Evolutionary conservation across 2,113 vertebrate genomes (phyloP).

Genomic region (Marmota monax): DNA sequence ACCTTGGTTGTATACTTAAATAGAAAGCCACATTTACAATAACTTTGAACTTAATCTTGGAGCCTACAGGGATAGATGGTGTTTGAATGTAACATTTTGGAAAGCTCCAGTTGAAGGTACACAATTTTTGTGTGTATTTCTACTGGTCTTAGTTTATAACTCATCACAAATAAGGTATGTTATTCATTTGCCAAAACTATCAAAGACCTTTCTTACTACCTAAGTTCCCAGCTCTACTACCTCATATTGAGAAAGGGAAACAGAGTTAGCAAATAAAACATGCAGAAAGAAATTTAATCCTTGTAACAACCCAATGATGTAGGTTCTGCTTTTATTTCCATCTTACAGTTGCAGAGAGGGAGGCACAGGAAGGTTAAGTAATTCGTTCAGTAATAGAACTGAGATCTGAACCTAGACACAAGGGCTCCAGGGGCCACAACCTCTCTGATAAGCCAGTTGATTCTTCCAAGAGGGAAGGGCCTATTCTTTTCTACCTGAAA

Average conservation of each 20-base stretch:
- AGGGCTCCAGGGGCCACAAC: neutral
- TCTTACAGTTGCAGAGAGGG: neutral
- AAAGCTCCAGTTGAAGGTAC: neutral
- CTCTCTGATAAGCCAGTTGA: neutral
- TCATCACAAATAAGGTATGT: neutral
- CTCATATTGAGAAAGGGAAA: neutral
- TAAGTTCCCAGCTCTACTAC: neutral
- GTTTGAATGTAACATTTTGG: neutral
- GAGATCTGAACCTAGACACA: neutral
- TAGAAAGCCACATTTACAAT: constrained; percentile 44
- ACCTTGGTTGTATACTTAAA: neutral
- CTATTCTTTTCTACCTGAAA: neutral
- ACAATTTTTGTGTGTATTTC: neutral
- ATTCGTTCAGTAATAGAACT: neutral
- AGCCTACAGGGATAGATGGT: neutral
- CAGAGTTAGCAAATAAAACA: neutral
- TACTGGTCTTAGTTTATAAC: constrained; percentile 24
- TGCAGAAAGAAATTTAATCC: constrained; percentile 2
- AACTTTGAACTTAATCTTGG: constrained; percentile 38
- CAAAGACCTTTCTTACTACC: neutral
- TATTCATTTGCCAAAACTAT: neutral
- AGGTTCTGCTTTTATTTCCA: neutral
- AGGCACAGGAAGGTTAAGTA: neutral
- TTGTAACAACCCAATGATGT: neutral
- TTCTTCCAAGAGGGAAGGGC: neutral